Conservation (phyloP, 2,797 vertebrate species). For the Anas flavirostris region DNA sequence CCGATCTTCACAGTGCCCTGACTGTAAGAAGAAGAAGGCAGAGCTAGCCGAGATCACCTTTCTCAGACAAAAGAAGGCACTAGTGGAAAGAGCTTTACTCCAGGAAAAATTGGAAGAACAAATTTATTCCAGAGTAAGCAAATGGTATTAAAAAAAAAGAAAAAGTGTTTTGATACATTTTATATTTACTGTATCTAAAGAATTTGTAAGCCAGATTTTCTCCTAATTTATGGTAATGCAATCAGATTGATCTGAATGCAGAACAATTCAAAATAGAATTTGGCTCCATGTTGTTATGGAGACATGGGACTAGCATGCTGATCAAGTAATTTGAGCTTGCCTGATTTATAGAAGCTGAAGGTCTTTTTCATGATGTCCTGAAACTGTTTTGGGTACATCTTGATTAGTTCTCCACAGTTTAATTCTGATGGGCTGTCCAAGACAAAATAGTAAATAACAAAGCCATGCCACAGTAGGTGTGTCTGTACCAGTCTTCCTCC, state of each 20-base stretch:
- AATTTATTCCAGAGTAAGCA: slow-evolving; percentile 61
- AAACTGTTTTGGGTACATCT: neutral
- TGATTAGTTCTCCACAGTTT: neutral
- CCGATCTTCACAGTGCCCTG: neutral
- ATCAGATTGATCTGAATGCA: neutral
- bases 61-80: slow-evolving; percentile 19
- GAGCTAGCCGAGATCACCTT: slow-evolving; percentile 56
- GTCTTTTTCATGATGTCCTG: neutral
- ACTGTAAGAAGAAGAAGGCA: slow-evolving; percentile 37
- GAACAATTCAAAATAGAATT: neutral
- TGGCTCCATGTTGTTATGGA: neutral
- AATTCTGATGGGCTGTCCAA: neutral
- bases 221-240: neutral
- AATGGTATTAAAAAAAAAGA: neutral
- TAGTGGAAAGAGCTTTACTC: slow-evolving; percentile 39
- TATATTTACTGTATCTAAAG: neutral
- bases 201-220: neutral
- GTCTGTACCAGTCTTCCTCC: neutral
- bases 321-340: neutral
- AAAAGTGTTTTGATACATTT: neutral
- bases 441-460: neutral
- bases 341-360: neutral
- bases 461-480: neutral
- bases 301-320: neutral
- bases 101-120: slow-evolving; percentile 25